Evolutionary conservation across 1,140 invertebrate species (phyloP), one percentile per base, ranked within the genome.

Genomic region (Micrasema longulum): DNA sequence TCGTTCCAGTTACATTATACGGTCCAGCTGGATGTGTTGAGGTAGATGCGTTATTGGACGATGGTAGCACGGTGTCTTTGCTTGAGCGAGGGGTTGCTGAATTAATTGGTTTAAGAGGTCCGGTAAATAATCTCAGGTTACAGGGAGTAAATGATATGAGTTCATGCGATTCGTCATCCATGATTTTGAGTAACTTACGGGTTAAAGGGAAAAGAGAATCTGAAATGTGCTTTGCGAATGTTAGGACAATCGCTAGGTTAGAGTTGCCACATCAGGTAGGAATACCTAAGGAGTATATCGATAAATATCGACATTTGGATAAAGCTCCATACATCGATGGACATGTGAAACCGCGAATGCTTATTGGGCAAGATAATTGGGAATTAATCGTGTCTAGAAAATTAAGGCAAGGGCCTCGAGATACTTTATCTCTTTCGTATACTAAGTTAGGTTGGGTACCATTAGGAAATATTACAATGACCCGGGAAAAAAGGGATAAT

Each of bases 251-350:
- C 12, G 0, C 6, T 1, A 47, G 14, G n/a, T n/a, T 47, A 14
- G 5, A 47, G 6, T 14, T 47, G 1, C 43, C 43, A 1, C 6
- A n/a, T 1, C 43, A 47, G n/a, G n/a, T 6, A 1, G 43, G 43
- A 1, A 5, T 47, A 2, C 16, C 43, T n/a, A 14, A 47, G 1
- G 1, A 1, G 2, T 45, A 45, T 11, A 16, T 45, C 2, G 11
- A 45, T n/a, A 47, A 47, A 47, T 2, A 47, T 47, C 3, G 6
- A 47, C 43, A 47, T 47, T 47, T 47, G 16, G 14, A 47, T n/a
- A 47, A 47, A n/a, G 43, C 43, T n/a, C 43, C 43, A n/a, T 47
- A 47, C 5, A 1, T 47, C 0, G 5, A n/a, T 9, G 1, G 14
- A 14, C 5, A 14, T 5, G 43, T n/a, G n/a, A 47, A 47, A 14